phyloP scores from a whole-genome alignment of 2,797 vertebrate species.

The Mareca penelope region DNA sequence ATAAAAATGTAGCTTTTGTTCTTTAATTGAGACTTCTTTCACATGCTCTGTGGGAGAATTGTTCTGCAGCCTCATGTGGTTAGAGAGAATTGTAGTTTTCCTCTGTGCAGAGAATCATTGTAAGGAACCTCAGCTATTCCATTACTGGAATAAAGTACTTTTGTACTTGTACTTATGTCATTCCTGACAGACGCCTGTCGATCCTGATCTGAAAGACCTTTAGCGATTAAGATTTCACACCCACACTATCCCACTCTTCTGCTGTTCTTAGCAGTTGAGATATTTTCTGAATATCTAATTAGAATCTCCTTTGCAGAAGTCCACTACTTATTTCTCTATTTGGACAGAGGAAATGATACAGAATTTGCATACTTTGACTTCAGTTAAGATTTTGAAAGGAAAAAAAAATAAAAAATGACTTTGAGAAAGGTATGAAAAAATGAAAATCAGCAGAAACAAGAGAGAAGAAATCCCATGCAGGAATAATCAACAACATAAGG shows the following conservation, averaged over 20 bases:
- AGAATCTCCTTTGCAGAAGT: conserved; percentile 33
- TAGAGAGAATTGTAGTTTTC: neutral
- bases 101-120: neutral
- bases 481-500: neutral
- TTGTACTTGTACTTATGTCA: conserved; percentile 22
- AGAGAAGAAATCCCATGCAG: neutral
- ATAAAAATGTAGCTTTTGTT: neutral
- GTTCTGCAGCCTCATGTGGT: neutral
- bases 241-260: conserved; percentile 68
- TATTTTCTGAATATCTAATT: conserved; percentile 42
- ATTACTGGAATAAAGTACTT: conserved; percentile 14
- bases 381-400: neutral
- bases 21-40: neutral
- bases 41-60: neutral
- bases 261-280: conserved; percentile 50
- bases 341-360: neutral
- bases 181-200: conserved; percentile 54
- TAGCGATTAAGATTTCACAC: conserved; percentile 36
- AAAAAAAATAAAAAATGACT: neutral
- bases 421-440: neutral
- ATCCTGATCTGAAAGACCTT: conserved; percentile 63
- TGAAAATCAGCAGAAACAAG: neutral
- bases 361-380: neutral
- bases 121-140: conserved; percentile 7
- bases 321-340: neutral